Evolutionary conservation across 2,888 invertebrate genomes (phyloP).

Genomic region (Polydrusus tereticollis): DNA sequence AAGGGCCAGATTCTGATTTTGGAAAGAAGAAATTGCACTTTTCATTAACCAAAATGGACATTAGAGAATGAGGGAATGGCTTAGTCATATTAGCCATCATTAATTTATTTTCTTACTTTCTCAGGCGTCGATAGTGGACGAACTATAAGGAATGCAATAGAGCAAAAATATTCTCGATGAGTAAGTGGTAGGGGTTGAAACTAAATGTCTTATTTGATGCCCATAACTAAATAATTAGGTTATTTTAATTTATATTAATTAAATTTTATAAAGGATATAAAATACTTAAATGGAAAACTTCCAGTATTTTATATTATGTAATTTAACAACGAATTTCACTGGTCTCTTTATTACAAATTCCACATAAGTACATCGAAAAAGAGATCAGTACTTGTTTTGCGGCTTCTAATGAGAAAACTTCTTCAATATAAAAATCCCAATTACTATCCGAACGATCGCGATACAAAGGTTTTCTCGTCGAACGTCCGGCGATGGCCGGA

Average conservation of each 20-base stretch:
- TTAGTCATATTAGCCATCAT: neutral
- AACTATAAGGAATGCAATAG: too few species aligned
- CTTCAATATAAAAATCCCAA: conserved; percentile 49
- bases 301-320: too few species aligned
- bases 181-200: too few species aligned
- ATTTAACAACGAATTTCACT: neutral
- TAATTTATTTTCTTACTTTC: neutral
- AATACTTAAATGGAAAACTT: too few species aligned
- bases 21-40: conserved; percentile 26
- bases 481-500: conserved; percentile 25
- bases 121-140: too few species aligned
- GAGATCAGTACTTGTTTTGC: conserved; percentile 26
- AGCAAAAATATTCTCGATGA: too few species aligned
- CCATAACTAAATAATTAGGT: too few species aligned
- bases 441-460: conserved; percentile 36
- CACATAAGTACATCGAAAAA: conserved; percentile 29
- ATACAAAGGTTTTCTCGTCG: conserved; percentile 43
- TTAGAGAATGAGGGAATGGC: neutral
- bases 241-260: too few species aligned
- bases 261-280: too few species aligned
- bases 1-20: conserved; percentile 16
- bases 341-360: conserved; percentile 32
- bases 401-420: conserved; percentile 49
- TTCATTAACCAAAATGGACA: conserved; percentile 25
- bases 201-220: too few species aligned